Evolutionary conservation across 2,888 invertebrate genomes (phyloP).

Genomic region (Metalampra italica): DNA sequence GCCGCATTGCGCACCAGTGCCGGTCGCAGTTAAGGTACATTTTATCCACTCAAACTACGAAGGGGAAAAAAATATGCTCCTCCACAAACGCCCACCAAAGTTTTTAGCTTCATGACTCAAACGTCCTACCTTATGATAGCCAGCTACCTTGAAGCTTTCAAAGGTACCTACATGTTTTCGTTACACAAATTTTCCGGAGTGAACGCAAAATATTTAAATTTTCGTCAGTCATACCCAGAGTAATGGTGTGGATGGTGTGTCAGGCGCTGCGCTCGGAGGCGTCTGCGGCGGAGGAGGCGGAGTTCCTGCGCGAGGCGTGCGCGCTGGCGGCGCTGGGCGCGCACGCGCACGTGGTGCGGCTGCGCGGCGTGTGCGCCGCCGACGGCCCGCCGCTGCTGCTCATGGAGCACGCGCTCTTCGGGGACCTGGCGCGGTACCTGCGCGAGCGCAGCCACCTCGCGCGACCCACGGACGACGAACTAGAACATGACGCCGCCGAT

Average conservation of each 20-base stretch:
- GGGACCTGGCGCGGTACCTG: constrained; percentile 91
- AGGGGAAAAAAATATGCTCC: no score
- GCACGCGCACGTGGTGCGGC: constrained; percentile 89
- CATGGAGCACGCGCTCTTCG: constrained; percentile 95
- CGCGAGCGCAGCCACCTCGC: constrained; percentile 84
- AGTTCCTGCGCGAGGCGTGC: constrained; percentile 88
- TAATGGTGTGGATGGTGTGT: no score
- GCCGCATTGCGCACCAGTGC: constrained; percentile 22
- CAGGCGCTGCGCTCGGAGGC: constrained; percentile 88
- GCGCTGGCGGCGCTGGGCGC: constrained; percentile 88
- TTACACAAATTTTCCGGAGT: no score
- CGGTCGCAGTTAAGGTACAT: constrained; percentile 8
- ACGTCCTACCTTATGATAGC: no score
- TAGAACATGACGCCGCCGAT: no score
- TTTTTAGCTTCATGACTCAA: no score
- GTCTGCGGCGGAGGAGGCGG: constrained; percentile 88
- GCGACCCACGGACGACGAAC: constrained; percentile 3
- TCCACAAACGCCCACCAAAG: no score
- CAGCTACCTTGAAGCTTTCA: no score
- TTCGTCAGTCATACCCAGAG: no score
- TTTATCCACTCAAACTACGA: no score
- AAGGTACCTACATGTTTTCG: no score
- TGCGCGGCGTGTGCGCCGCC: constrained; percentile 87
- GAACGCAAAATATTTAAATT: no score
- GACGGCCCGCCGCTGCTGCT: constrained; percentile 90